These are phyloP conservation scores for Okapia johnstoni DNA, from an alignment of 2,113 vertebrate species.

Conservation along the genomic window DNA sequence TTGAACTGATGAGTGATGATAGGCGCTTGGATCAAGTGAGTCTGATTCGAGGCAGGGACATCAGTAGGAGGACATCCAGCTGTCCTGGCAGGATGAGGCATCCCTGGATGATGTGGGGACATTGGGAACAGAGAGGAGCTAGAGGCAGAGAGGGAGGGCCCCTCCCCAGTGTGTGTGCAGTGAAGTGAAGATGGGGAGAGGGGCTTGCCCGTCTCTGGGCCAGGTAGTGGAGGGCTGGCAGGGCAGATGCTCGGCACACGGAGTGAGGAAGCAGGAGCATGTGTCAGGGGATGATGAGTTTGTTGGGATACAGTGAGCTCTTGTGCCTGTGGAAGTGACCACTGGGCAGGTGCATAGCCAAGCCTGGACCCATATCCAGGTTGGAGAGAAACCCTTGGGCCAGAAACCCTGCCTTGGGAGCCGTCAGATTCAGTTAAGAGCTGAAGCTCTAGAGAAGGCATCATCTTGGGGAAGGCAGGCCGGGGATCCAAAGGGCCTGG, in stretches of 20 bases:
- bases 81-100: background rate
- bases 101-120: background rate
- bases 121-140: background rate
- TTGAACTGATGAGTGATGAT: background rate
- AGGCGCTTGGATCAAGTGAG: background rate
- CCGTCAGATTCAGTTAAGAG: background rate
- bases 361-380: background rate
- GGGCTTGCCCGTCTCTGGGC: background rate
- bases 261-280: background rate
- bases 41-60: background rate
- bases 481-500: background rate
- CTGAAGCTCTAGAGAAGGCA: background rate
- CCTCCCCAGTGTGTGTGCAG: background rate
- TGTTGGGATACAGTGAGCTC: too few relatives aligned
- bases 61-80: background rate
- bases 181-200: background rate
- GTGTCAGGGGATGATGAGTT: background rate
- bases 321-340: background rate
- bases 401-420: background rate
- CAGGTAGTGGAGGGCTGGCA: accelerated
- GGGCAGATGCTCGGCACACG: background rate
- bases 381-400: background rate
- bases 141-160: background rate
- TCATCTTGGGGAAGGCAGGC: background rate
- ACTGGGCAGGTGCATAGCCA: background rate